Evolutionary conservation across 2,888 invertebrate species (phyloP).

Genomic region (Aethes cnicana): DNA sequence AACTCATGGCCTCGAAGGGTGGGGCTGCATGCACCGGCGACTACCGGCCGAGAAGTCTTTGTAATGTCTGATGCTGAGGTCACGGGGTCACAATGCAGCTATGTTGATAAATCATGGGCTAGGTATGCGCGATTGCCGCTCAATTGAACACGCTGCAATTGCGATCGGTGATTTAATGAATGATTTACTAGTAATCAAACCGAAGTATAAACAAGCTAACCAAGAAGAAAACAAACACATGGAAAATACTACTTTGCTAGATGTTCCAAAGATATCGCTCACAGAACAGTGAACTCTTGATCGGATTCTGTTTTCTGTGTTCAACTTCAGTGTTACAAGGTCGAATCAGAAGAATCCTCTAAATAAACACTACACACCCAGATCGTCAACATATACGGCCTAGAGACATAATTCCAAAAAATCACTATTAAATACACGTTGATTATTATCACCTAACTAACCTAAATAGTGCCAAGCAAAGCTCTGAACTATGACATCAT

Average conservation of each 20-base stretch:
- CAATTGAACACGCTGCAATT: neutral
- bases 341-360: constrained; percentile 9
- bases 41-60: constrained; percentile 40
- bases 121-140: too few species aligned
- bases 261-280: neutral
- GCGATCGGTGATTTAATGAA: neutral
- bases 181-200: too few species aligned
- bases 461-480: constrained; percentile 34
- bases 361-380: constrained; percentile 5
- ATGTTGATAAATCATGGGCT: constrained; percentile 11
- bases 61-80: constrained; percentile 31
- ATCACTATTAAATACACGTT: neutral
- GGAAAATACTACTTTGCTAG: neutral
- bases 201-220: too few species aligned
- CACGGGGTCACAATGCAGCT: constrained; percentile 27
- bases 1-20: constrained; percentile 63
- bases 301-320: constrained; percentile 7
- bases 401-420: neutral
- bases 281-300: constrained; percentile 22
- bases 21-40: constrained; percentile 46
- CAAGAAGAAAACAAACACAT: neutral
- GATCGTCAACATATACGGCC: neutral
- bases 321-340: constrained; percentile 27
- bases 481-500: constrained; percentile 56
- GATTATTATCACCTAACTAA: constrained; percentile 5